Base-by-base conservation (phyloP, 2,888 invertebrate genomes). In the Ditylenchus weischeri region DNA sequence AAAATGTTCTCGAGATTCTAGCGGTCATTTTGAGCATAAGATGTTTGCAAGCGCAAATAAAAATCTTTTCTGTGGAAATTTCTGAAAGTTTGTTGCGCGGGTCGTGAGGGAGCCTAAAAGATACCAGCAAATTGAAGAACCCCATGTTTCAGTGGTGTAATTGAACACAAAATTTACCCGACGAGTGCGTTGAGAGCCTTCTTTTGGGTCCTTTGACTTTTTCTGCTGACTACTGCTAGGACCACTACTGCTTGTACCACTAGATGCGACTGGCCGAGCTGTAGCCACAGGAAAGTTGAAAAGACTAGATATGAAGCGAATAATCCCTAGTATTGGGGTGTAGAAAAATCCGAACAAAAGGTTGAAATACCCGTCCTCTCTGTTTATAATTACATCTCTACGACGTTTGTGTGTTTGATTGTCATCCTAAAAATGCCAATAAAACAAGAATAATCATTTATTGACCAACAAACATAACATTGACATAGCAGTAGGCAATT, bases 311-410 rank as follows among this genome's bases (percentile, higher is more conserved):
- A 68, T 43, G 29, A 54, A 48, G 5, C 60, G 43, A 15, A 65
- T 13, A 13, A 65, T 29, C n/a, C 43, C 49, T 10, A 29, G 43
- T 38, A 68, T 19, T 19, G 66, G 68, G 35, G 43, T 18, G 35
- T 60, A 58, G 10, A 68, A 35, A 59, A 68, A 57, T 18, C 68
- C 68, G 43, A 68, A 15, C 23, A 67, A 29, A 38, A 68, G 51
- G 18, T 67, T 36, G 43, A 68, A 59, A 66, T 68, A 68, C 49
- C 59, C 50, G 48, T 15, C 43, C 15, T 43, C 43, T 43, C 43
- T 43, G 43, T 43, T 43, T 6, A 43, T 43, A 43, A 43, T 43
- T 43, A 43, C 13, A 43, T 15, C 43, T 43, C 43, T 43, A 43
- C 43, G 11, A 43, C 13, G 43, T 43, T 43, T 43, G 3, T 43